phyloP scores from a whole-genome alignment of 2,113 vertebrate species.

The Anhinga rufa region DNA sequence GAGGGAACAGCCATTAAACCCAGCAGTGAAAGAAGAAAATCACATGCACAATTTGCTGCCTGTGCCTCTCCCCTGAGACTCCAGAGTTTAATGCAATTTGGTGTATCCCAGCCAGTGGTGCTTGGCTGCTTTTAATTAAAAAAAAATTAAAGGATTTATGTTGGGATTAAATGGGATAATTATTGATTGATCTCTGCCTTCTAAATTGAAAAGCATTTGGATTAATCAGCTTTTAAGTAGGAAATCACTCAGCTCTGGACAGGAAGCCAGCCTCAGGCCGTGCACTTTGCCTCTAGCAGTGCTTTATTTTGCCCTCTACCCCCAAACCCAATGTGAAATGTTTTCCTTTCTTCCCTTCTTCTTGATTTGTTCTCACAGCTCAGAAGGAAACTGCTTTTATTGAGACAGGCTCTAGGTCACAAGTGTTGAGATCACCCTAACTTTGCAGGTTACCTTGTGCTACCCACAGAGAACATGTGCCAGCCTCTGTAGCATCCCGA shows the following conservation, averaged over 20 bases:
- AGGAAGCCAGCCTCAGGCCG: slow-evolving; percentile 28
- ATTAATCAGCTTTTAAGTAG: slow-evolving; percentile 71
- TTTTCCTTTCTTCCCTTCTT: background rate
- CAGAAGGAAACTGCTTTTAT: background rate
- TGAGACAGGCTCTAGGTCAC: background rate
- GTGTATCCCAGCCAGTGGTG: slow-evolving; percentile 39
- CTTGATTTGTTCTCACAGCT: background rate
- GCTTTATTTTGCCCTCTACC: background rate
- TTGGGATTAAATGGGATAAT: slow-evolving; percentile 71
- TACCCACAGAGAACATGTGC: background rate
- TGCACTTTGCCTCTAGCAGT: background rate
- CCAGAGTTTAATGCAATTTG: slow-evolving; percentile 43
- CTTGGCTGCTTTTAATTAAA: slow-evolving; percentile 71
- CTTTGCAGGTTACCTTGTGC: background rate
- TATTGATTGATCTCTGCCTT: slow-evolving; percentile 71
- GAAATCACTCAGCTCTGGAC: slow-evolving; percentile 58
- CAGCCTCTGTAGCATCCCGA: background rate
- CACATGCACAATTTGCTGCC: slow-evolving; percentile 45
- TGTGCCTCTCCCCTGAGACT: slow-evolving; percentile 8
- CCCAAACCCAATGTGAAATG: background rate
- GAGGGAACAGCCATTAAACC: background rate
- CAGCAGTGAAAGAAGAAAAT: slow-evolving; percentile 33
- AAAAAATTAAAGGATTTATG: slow-evolving; percentile 72
- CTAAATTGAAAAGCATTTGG: slow-evolving; percentile 72
- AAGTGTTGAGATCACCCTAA: background rate